Evolutionary conservation across 1,140 invertebrate genomes (phyloP), one percentile per base, ranked within the genome.

Genomic region (Camponotus floridanus): DNA sequence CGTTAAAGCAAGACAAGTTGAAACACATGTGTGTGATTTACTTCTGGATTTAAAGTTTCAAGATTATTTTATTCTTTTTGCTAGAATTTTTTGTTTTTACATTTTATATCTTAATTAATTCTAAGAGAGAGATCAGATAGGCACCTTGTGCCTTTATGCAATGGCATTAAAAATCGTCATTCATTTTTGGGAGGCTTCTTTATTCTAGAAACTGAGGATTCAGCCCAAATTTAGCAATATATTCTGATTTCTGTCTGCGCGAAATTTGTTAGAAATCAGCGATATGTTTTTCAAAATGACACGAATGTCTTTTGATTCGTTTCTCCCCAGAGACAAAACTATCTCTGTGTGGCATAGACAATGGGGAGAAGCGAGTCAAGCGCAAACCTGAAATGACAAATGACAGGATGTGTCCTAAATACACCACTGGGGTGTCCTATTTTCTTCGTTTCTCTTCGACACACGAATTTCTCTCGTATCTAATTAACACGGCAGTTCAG

Each of bases 351-450:
- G n/a, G 87, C 57, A 90, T 86, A 93, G 91, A 93, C 93, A 91
- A 90, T 91, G 91, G 92, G 88, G 90, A 85, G 86, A 89, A 91
- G 87, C 90, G 87, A 90, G 92, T 94, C 91, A 92, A 94, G 93
- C 90, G 91, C 91, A 93, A 94, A 93, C 88, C 87, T 88, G 91
- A 93, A 89, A 93, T 94, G 93, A 94, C 93, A 94, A 94, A 94
- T 94, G 93, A 93, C 93, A 93, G 85, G 90, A 90, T 91, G 90
- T 92, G 88, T 74, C 89, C 68, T 39, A 84, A 85, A 90, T 87
- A 81, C 86, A 74, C 89, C 68, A 31, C 71, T 48, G 55, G 79
- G 39, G 79, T 73, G 79, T 61, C 39, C 55, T 48, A 83, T 81
- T 85, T 76, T 89, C 81, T 59, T 76, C 57, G n/a, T 48, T 57